Base-by-base conservation (phyloP, 2,113 vertebrate genomes). In the Fukomys damarensis region DNA sequence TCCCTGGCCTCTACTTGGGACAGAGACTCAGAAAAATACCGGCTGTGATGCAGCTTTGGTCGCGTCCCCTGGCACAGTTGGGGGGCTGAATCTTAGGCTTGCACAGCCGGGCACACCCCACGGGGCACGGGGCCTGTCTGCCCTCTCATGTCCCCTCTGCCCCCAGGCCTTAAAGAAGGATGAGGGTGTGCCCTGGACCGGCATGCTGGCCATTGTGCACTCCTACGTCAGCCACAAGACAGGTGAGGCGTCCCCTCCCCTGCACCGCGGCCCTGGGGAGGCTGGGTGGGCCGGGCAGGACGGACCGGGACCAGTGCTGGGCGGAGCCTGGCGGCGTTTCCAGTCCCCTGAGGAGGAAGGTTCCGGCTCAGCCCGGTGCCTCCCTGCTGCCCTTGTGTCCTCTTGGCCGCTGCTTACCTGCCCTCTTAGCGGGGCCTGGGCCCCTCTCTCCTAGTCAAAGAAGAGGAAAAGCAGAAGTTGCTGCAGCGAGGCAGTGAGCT, bases 181-280 rank as follows among this genome's bases (percentile, higher is more conserved):
- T 0, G 98, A 98, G 54, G 99, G 98, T 35, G 98, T 99, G 98
- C 99, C 99, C 76, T 99, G 99, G 99, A 99, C 99, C 3, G 99
- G 99, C 97, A 99, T 99, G 98, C 99, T 99, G 97, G 98, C 99
- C 97, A 98, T 99, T 0, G 99, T 99, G 66, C 99, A 99, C 98
- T 99, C 99, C 77, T 99, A 99, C 5, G 99, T 99, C 74, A 99
- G 99, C 96, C 99, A 99, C 98, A 99, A 99, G 99, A 99, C 99
- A 96, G 99, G 99, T 99, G 96, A 81, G 87, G 7, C 3, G 0
- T 24, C 11, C 0, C 46, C 30, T 10, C 17, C 46, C 28, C 26
- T 46, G 1, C 2, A 19, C 30, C 3, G 7, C 38, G 74, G 38
- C 16, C 59, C 59, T 46, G 0, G 8, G 5, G 76, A 30, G 68